phyloP scores from a whole-genome alignment of 2,113 vertebrate genomes.

The Petrocephalus microphthalmus region DNA sequence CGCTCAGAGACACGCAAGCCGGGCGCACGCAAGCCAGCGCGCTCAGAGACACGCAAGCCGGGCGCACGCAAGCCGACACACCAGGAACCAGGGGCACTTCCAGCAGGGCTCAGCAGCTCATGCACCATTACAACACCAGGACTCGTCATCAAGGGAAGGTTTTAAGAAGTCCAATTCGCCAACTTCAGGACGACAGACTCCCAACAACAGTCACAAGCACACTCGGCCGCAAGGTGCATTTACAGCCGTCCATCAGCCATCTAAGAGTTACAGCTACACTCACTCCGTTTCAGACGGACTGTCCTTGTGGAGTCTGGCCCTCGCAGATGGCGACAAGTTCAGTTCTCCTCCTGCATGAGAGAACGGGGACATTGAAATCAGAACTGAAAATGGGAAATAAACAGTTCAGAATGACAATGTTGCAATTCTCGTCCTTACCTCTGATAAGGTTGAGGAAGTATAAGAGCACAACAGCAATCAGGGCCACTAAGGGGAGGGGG shows the following conservation, averaged over 20 bases:
- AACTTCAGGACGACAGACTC: neutral
- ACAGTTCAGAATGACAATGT: neutral
- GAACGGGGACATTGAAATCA: neutral
- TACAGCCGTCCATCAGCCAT: no score
- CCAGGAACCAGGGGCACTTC: neutral
- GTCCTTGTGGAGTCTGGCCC: conserved; percentile 67
- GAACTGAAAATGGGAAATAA: neutral
- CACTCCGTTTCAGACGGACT: conserved; percentile 66
- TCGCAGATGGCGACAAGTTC: conserved; percentile 75
- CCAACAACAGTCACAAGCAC: neutral
- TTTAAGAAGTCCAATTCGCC: neutral
- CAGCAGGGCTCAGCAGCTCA: neutral
- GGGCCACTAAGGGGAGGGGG: conserved; percentile 64
- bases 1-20: no score
- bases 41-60: neutral
- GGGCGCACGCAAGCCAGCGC: neutral
- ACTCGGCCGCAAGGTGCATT: neutral
- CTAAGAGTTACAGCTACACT: conserved; percentile 43
- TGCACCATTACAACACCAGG: neutral
- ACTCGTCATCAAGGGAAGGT: neutral
- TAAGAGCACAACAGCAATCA: conserved; percentile 77
- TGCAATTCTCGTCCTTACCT: conserved; percentile 58
- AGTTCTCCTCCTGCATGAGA: conserved; percentile 74
- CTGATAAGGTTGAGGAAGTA: conserved; percentile 76
- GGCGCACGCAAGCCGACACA: neutral